phyloP scores from a whole-genome alignment of 1,140 invertebrate genomes.

The Drosophila novamexicana region DNA sequence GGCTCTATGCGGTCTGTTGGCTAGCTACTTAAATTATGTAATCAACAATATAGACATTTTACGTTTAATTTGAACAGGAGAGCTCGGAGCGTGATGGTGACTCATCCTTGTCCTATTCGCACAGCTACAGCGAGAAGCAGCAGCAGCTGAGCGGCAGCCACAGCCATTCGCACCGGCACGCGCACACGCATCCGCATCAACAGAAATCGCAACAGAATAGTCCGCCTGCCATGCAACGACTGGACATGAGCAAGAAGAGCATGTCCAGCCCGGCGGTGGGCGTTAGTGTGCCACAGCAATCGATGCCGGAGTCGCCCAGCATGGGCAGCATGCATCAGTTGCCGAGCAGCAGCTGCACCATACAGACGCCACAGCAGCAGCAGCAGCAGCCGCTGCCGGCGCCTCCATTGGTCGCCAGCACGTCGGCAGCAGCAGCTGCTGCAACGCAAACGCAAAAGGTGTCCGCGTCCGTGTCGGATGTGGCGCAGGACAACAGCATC shows the following conservation, averaged over 20 bases:
- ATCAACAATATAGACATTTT: neutral
- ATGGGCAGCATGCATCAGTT: slow-evolving; percentile 72
- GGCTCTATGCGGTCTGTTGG: slow-evolving; percentile 64
- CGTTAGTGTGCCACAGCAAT: slow-evolving; percentile 48
- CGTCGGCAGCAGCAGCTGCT: slow-evolving; percentile 34
- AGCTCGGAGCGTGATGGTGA: slow-evolving; percentile 75
- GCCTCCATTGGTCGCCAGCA: slow-evolving; percentile 35
- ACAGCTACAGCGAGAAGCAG: slow-evolving; percentile 76
- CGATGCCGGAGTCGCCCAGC: slow-evolving; percentile 80
- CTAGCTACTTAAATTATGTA: neutral
- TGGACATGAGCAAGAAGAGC: slow-evolving; percentile 81
- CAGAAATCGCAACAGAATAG: slow-evolving; percentile 70
- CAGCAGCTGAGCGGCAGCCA: slow-evolving; percentile 46
- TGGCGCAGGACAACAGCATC: slow-evolving; percentile 81
- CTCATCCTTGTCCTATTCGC: slow-evolving; percentile 79
- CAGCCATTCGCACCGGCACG: slow-evolving; percentile 41
- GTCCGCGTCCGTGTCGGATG: slow-evolving; percentile 45
- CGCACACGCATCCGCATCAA: slow-evolving; percentile 34
- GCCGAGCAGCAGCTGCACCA: slow-evolving; percentile 74
- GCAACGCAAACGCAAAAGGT: slow-evolving; percentile 38
- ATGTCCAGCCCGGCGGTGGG: slow-evolving; percentile 82
- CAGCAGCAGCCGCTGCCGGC: slow-evolving; percentile 40
- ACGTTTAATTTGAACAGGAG: slow-evolving; percentile 47
- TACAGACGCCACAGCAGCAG: slow-evolving; percentile 70
- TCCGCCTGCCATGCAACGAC: slow-evolving; percentile 68